A percentile compares a stretch with the other conserved stretches of the same genome.
These are phyloP conservation scores for Gadopsis bispinosus DNA, from an alignment of 2,797 vertebrate genomes.

Conservation along the genomic window DNA sequence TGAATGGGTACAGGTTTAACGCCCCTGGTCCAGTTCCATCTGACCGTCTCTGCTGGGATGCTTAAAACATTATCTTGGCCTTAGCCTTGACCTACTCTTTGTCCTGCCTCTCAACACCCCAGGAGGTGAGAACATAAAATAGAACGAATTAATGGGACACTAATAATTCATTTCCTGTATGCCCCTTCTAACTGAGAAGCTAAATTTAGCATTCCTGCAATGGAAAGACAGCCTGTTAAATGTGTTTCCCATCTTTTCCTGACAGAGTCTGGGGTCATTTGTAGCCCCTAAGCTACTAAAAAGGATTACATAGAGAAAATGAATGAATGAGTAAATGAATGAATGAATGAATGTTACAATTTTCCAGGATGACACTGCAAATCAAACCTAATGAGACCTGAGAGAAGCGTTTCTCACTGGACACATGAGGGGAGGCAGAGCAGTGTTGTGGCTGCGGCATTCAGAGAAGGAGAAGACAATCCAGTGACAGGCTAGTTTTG, in stretches of 20 bases:
- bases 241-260: conserved; percentile 8
- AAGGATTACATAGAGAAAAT: conserved; percentile 29
- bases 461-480: conserved; percentile 51
- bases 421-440: conserved; percentile 23
- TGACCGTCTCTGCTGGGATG: conserved; percentile 52
- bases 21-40: conserved; percentile 1
- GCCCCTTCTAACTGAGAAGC: conserved; percentile 40
- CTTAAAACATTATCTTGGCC: conserved; percentile 61
- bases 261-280: conserved; percentile 21
- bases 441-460: conserved; percentile 34
- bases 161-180: conserved; percentile 60
- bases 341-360: conserved; percentile 4
- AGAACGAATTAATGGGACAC: conserved; percentile 60
- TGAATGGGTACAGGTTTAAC: conserved; percentile 38
- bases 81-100: conserved; percentile 62
- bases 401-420: conserved; percentile 33
- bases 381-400: conserved; percentile 60
- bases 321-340: conserved; percentile 42
- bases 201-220: conserved; percentile 55
- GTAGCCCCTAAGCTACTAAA: conserved; percentile 8
- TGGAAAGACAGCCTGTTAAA: conserved; percentile 31
- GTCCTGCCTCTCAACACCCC: conserved; percentile 55
- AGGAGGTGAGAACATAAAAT: conserved; percentile 57
- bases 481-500: conserved; percentile 61
- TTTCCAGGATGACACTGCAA: conserved; percentile 36